Conservation (phyloP, 1,140 invertebrate genomes). For the Eumaeus atala region DNA sequence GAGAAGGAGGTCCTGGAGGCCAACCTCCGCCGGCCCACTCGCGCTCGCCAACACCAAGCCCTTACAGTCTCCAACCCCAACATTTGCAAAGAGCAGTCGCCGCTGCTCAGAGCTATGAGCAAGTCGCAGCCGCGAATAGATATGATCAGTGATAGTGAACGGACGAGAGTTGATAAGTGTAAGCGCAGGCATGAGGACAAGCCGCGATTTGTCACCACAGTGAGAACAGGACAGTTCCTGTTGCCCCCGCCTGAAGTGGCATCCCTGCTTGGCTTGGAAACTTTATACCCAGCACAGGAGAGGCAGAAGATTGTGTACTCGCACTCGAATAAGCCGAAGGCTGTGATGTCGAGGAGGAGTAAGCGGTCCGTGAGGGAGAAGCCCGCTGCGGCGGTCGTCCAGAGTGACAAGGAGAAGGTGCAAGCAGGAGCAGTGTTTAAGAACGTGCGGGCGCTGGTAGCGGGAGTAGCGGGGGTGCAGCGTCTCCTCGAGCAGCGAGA, state of each 20-base stretch:
- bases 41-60: conserved; percentile 29
- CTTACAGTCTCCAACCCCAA: conserved; percentile 44
- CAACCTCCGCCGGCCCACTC: conserved; percentile 47
- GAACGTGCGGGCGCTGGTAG: conserved; percentile 47
- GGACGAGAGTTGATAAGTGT: conserved; percentile 23
- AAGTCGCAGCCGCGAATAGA: conserved; percentile 48
- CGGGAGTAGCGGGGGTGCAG: conserved; percentile 42
- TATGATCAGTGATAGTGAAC: conserved; percentile 29
- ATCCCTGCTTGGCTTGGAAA: conserved; percentile 76
- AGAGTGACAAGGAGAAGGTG: conserved; percentile 12
- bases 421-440: conserved; percentile 31
- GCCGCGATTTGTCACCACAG: conserved; percentile 84
- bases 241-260: conserved; percentile 84
- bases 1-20: conserved; percentile 71
- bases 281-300: conserved; percentile 47
- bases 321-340: conserved; percentile 76
- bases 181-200: conserved; percentile 34
- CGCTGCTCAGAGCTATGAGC: conserved; percentile 34
- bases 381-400: conserved; percentile 32
- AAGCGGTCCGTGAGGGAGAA: conserved; percentile 33
- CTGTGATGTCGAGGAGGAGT: conserved; percentile 43
- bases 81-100: conserved; percentile 34
- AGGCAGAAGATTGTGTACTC: conserved; percentile 75
- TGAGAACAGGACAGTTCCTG: conserved; percentile 84
- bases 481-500: conserved; percentile 31